Evolutionary conservation across 2,113 vertebrate genomes (phyloP).

Genomic region (Albula goreensis): DNA sequence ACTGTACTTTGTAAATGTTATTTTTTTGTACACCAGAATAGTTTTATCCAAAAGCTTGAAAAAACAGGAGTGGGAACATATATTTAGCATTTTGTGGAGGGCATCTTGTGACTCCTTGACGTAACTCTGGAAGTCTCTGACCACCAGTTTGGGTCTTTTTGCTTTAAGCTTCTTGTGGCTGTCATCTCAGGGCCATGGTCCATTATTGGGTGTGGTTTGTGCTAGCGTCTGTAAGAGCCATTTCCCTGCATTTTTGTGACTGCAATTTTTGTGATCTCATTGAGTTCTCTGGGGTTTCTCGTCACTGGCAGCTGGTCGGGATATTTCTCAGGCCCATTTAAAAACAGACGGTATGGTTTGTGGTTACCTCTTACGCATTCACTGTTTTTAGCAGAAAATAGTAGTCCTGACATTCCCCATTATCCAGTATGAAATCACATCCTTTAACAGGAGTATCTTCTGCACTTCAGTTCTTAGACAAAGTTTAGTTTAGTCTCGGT

Average conservation of each 20-base stretch:
- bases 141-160: background rate
- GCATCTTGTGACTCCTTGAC: too few species aligned
- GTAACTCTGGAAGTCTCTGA: background rate
- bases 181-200: too few species aligned
- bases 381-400: slow-evolving; percentile 46
- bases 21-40: background rate
- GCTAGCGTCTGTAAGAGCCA: background rate
- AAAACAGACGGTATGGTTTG: slow-evolving; percentile 44
- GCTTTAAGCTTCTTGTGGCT: background rate
- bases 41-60: slow-evolving; percentile 6
- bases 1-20: too few species aligned
- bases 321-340: slow-evolving; percentile 50
- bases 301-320: slow-evolving; percentile 47
- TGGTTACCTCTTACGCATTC: slow-evolving; percentile 16
- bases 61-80: background rate
- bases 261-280: slow-evolving; percentile 53
- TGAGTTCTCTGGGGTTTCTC: slow-evolving; percentile 51
- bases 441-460: too few species aligned
- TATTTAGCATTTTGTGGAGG: too few species aligned
- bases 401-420: background rate
- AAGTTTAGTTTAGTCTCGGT: too few species aligned
- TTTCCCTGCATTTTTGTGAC: background rate
- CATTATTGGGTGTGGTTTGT: too few species aligned
- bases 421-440: background rate
- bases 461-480: too few species aligned